Evolutionary conservation across 2,888 invertebrate genomes (phyloP).

Genomic region (Acleris literana): DNA sequence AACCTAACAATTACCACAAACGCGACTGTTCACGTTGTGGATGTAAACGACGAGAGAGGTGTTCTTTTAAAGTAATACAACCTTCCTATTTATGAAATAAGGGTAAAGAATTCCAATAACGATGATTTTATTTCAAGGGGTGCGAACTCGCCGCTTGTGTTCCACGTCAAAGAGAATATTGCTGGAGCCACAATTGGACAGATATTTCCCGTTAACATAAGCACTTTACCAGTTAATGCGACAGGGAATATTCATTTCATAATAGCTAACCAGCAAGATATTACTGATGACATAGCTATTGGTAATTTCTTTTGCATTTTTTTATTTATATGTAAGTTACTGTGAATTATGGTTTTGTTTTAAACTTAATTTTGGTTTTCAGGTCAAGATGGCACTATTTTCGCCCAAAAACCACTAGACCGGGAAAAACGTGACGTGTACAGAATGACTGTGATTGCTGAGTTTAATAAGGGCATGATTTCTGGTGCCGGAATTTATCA

Average conservation of each 20-base stretch:
- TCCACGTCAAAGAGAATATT: conserved; percentile 90
- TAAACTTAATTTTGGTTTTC: conserved; percentile 38
- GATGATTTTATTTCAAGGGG: conserved; percentile 77
- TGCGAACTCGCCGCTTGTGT: conserved; percentile 88
- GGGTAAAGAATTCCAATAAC: conserved; percentile 35
- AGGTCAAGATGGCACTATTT: conserved; percentile 90
- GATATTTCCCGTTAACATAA: conserved; percentile 84
- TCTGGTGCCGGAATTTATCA: conserved; percentile 90
- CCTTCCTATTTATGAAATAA: conserved; percentile 27
- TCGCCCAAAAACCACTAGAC: conserved; percentile 89
- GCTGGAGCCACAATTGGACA: conserved; percentile 89
- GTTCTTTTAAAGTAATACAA: conserved; percentile 83
- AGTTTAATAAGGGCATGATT: conserved; percentile 87
- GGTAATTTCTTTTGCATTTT: conserved; percentile 63
- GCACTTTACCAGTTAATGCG: conserved; percentile 56
- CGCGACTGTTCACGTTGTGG: conserved; percentile 92
- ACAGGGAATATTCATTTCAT: conserved; percentile 86
- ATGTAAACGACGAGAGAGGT: conserved; percentile 88
- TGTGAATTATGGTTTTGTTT: neutral
- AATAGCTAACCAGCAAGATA: conserved; percentile 92
- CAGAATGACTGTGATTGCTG: conserved; percentile 90
- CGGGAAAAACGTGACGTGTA: conserved; percentile 89
- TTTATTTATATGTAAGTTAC: too few species aligned
- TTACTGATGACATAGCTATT: conserved; percentile 90
- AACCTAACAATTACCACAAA: conserved; percentile 90